Evolutionary conservation across 2,888 invertebrate species (phyloP), one percentile per base, ranked within the genome.

Genomic region (Phyto melanocephala): DNA sequence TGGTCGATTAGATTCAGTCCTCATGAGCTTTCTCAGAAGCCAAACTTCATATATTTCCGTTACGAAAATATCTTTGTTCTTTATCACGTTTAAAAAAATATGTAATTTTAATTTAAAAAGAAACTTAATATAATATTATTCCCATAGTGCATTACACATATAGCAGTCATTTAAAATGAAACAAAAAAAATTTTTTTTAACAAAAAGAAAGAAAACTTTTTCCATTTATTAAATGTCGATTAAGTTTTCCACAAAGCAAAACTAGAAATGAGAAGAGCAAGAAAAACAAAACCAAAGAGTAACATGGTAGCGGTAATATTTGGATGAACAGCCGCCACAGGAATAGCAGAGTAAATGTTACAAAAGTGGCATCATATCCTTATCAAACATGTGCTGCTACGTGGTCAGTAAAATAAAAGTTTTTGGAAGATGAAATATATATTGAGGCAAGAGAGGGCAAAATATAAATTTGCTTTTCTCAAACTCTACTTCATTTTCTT

Each of bases 331-430:
- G 3, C 28, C 6, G 28, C 28, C 28, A 28, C n/a, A n/a, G n/a
- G n/a, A n/a, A 28, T 28, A 6, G 3, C 28, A 63, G 70, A 45
- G 54, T 15, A 40, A 52, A 17, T 47, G 42, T 42, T 52, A 20
- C 63, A 37, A 71, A 71, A 72, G 52, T 60, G 40, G 40, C 62
- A 67, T 67, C 56, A 63, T 75, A 79, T 82, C 65, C 60, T 82
- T 82, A 82, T 82, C 78, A 70, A 71, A 71, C 82, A 82, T 79
- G 75, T 82, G 78, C 78, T 82, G 78, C 82, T 82, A 82, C 82
- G 82, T 82, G 82, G 82, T 75, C 82, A 82, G 82, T 75, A 65
- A 82, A 75, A 70, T 22, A 82, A 62, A 79, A 79, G 65, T 78
- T 70, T 68, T 54, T 22, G 56, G 17, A 50, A 24, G 3, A 20